Base-by-base conservation (phyloP, 2,888 invertebrate species). In the Aradus depressus region DNA sequence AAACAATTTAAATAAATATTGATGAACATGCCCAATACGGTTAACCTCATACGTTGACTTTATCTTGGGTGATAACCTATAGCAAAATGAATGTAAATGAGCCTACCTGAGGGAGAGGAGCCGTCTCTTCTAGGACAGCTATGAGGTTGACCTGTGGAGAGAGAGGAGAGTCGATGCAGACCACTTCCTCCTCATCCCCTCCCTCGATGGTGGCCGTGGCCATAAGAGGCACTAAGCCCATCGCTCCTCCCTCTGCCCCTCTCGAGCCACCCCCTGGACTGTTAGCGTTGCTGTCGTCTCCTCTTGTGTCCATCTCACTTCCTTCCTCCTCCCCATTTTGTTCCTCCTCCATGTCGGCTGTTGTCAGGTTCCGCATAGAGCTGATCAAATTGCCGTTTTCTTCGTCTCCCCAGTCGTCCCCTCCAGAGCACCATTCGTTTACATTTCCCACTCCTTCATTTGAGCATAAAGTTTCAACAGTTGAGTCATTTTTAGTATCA, bases 171-270 rank as follows among this genome's bases (percentile, higher is more conserved):
- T 88, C 88, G 16, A 84, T 81, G 42, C 61, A 76, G 0, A 87
- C 81, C 5, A 84, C 74, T 62, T 84, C 85, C 1, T 81, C 80
- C 63, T 86, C 86, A 60, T 84, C 81, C n/a, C n/a, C n/a, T 1
- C 81, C 84, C 65, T 88, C 88, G n/a, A 88, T 77, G 66, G 87
- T 87, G 0, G 88, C 88, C 1, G 79, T 80, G 4, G 83, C 79
- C 38, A 73, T 73, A 1, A 74, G 72, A 6, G 47, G 0, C 74
- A 72, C 35, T 26, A 47, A 62, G 65, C 69, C 69, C 60, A 66
- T 66, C 16, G 68, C 69, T 44, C 63, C 66, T 19, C 59, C 63
- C n/a, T n/a, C n/a, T n/a, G n/a, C n/a, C n/a, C n/a, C n/a, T n/a
- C n/a, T n/a, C n/a, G n/a, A n/a, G 21, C 54, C 59, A 18, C 60